Conservation (phyloP, 1,140 invertebrate genomes). For the Tyrophagus putrescentiae region DNA sequence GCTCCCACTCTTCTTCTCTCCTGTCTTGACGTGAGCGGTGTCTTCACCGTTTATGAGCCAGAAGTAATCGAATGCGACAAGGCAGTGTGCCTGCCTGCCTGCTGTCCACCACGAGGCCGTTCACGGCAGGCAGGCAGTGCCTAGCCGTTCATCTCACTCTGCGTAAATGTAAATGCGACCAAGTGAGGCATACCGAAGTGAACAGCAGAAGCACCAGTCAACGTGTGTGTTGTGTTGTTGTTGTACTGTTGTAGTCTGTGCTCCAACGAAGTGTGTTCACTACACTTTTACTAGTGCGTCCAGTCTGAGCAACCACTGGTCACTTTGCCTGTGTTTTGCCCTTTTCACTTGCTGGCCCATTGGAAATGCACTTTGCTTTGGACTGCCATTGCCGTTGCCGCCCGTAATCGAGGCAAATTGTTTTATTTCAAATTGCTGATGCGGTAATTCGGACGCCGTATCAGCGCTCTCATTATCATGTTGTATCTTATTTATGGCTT, state of each 20-base stretch:
- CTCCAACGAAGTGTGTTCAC: no score
- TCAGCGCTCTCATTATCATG: neutral
- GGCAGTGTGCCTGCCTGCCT: conserved; percentile 6
- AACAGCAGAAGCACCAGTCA: neutral
- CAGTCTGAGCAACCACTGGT: no score
- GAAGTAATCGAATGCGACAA: conserved; percentile 19
- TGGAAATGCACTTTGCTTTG: neutral
- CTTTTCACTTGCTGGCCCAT: no score
- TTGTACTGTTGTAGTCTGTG: neutral
- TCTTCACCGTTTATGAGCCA: conserved; percentile 16
- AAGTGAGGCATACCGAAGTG: conserved; percentile 13
- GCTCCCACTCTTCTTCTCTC: conserved; percentile 11
- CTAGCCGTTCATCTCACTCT: no score
- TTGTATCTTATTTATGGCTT: conserved; percentile 16
- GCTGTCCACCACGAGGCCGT: no score
- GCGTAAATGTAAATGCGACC: conserved; percentile 12
- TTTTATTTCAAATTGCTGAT: conserved; percentile 13
- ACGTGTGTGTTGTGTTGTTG: neutral
- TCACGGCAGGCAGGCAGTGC: no score
- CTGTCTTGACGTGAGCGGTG: no score
- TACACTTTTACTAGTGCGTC: no score
- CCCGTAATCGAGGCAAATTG: conserved; percentile 4
- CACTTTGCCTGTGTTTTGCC: no score
- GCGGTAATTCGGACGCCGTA: conserved; percentile 6
- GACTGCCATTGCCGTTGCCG: neutral